Percentiles rank a stretch among this genome's conserved stretches.
phyloP scores from a whole-genome alignment of 2,797 vertebrate genomes.

The Xyrichtys novacula region DNA sequence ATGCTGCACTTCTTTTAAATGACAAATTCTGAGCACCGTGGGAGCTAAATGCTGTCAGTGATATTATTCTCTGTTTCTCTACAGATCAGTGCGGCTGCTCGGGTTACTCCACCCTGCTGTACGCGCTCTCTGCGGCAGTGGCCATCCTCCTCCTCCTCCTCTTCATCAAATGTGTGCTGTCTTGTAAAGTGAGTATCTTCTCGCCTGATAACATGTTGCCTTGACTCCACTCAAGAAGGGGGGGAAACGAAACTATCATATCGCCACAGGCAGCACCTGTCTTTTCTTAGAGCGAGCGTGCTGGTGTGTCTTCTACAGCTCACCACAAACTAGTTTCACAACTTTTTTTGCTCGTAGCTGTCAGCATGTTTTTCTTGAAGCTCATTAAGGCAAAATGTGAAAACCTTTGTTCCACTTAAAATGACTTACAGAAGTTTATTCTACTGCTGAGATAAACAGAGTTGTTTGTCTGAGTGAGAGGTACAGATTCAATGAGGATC shows the following conservation, averaged over 20 bases:
- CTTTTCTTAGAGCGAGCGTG: constrained; percentile 26
- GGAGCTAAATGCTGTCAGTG: neutral
- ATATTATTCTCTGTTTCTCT: constrained; percentile 19
- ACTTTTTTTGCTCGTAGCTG: constrained; percentile 21
- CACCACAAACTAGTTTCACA: constrained; percentile 70
- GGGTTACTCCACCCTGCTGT: constrained; percentile 73
- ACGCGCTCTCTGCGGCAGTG: constrained; percentile 71
- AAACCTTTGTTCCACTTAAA: neutral
- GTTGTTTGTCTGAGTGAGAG: neutral
- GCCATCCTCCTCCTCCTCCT: constrained; percentile 66
- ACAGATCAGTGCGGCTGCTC: constrained; percentile 69
- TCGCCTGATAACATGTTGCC: neutral
- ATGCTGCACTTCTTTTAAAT: neutral
- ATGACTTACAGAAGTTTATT: neutral
- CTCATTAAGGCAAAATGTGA: neutral
- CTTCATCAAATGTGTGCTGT: constrained; percentile 35
- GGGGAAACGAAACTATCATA: neutral
- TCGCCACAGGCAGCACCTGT: constrained; percentile 43
- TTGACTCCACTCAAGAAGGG: neutral
- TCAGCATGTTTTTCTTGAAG: constrained; percentile 34
- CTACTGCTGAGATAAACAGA: neutral
- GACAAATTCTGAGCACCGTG: no score
- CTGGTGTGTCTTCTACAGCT: constrained; percentile 46
- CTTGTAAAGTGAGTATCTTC: constrained; percentile 69
- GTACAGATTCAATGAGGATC: rapidly evolving